Conservation (phyloP, 1,140 invertebrate genomes). For the Anadara kagoshimensis region DNA sequence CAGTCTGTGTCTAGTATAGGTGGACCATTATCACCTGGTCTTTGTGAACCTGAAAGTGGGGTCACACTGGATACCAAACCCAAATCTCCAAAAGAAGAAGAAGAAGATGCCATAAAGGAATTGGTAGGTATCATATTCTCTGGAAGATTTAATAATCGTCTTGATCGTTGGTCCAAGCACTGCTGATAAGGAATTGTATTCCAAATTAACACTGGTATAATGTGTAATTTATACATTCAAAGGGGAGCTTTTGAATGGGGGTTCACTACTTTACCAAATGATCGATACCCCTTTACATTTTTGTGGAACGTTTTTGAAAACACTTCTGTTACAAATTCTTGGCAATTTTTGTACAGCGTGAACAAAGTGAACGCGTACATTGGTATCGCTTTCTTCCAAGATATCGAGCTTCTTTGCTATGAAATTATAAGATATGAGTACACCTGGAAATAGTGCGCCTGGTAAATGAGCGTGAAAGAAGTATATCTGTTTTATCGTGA, state of each 20-base stretch:
- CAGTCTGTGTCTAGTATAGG: background rate
- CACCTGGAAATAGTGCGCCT: too few relatives aligned
- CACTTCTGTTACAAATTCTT: too few relatives aligned
- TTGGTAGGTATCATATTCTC: conserved; percentile 11
- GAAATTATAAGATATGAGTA: too few relatives aligned
- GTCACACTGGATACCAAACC: background rate
- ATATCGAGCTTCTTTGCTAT: too few relatives aligned
- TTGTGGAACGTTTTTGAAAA: background rate
- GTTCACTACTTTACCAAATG: background rate
- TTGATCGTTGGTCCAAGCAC: background rate
- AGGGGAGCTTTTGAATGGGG: background rate
- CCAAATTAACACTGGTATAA: background rate
- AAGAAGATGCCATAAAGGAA: conserved; percentile 32
- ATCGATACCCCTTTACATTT: background rate
- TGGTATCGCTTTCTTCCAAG: too few relatives aligned
- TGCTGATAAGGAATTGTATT: background rate
- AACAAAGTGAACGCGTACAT: too few relatives aligned
- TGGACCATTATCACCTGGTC: background rate
- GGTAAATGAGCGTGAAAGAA: too few relatives aligned
- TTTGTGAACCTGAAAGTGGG: background rate
- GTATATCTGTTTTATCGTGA: too few relatives aligned
- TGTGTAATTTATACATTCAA: background rate
- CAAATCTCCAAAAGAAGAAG: conserved; percentile 25
- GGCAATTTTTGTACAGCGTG: too few relatives aligned
- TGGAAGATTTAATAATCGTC: background rate